Evolutionary conservation across 2,888 invertebrate species (phyloP).

Genomic region (Ellobium chinense): DNA sequence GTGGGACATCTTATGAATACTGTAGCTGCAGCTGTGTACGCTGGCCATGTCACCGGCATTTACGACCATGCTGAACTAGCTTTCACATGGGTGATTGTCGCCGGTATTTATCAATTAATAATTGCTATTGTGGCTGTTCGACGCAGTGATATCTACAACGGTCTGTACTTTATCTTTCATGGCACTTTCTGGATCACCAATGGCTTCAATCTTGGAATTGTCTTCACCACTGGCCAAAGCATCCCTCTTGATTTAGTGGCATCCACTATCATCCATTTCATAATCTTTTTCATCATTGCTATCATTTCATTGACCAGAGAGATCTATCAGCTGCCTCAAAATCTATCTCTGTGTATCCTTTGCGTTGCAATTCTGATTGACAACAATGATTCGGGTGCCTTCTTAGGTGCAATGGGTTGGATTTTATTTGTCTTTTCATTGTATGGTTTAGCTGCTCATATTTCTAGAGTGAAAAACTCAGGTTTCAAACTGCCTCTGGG

Average conservation of each 20-base stretch:
- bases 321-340: conserved; percentile 55
- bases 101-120: conserved; percentile 56
- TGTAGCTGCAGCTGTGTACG: conserved; percentile 57
- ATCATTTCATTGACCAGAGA: conserved; percentile 55
- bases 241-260: conserved; percentile 48
- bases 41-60: conserved; percentile 55
- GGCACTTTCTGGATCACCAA: conserved; percentile 60
- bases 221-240: conserved; percentile 42
- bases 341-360: conserved; percentile 53
- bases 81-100: conserved; percentile 58
- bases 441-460: conserved; percentile 60
- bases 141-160: conserved; percentile 51
- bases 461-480: conserved; percentile 49
- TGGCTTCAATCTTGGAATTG: conserved; percentile 52
- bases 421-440: conserved; percentile 58
- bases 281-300: conserved; percentile 52
- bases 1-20: conserved; percentile 58
- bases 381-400: conserved; percentile 50
- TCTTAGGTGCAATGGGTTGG: conserved; percentile 58
- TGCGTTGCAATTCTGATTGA: conserved; percentile 54
- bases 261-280: conserved; percentile 53
- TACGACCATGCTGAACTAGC: conserved; percentile 43
- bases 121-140: conserved; percentile 56
- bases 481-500: conserved; percentile 57
- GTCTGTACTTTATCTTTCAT: conserved; percentile 54